Evolutionary conservation across 2,888 invertebrate species (phyloP).

Genomic region (Mythimna vitellina): DNA sequence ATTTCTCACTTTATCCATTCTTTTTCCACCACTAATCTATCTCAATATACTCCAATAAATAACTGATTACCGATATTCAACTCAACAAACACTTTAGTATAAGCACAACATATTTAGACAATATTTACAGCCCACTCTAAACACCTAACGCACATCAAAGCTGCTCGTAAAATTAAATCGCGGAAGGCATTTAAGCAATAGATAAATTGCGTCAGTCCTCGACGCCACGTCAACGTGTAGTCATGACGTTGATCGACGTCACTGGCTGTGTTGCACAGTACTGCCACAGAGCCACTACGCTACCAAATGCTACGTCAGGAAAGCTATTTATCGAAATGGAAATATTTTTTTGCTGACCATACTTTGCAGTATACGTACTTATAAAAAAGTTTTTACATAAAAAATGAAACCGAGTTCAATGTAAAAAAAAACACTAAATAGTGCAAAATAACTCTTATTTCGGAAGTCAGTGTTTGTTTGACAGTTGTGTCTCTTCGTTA

Average conservation of each 20-base stretch:
- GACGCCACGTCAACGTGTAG: slow-evolving; percentile 30
- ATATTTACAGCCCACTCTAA: not conserved
- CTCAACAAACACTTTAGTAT: not conserved
- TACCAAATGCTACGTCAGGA: not conserved
- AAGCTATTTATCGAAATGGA: not conserved
- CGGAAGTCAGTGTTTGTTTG: too few relatives aligned
- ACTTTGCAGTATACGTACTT: too few relatives aligned
- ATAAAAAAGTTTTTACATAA: too few relatives aligned
- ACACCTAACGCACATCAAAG: not conserved
- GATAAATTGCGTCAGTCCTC: slow-evolving; percentile 21
- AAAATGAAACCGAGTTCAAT: too few relatives aligned
- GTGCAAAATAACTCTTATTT: too few relatives aligned
- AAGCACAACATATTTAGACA: not conserved
- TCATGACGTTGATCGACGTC: slow-evolving; percentile 29
- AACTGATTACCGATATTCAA: too few relatives aligned
- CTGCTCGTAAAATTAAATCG: slow-evolving; percentile 5
- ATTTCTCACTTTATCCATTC: too few relatives aligned
- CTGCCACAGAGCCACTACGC: too few relatives aligned
- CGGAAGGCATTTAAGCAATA: slow-evolving; percentile 14
- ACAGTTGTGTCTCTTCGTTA: too few relatives aligned
- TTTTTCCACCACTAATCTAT: too few relatives aligned
- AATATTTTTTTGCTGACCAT: not conserved
- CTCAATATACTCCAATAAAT: too few relatives aligned
- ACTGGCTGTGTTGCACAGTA: not conserved
- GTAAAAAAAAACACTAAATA: too few relatives aligned